Percentiles rank a stretch among this genome's conserved stretches.
Conservation (phyloP, 2,113 vertebrate genomes). For the Corythaeola cristata region DNA sequence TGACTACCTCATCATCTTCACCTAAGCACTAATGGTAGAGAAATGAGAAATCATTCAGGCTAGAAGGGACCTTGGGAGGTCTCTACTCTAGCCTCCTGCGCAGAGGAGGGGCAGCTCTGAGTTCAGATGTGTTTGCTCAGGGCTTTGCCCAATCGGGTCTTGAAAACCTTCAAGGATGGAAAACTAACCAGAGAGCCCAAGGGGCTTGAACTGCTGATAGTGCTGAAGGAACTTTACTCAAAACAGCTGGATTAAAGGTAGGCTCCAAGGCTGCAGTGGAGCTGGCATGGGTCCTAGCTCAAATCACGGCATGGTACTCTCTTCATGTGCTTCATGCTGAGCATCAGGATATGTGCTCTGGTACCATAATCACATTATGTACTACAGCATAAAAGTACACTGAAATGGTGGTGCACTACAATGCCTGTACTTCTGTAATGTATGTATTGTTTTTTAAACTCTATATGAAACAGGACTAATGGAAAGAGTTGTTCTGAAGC, state of each 20-base stretch:
- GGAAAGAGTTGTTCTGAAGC: background rate
- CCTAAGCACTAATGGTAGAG: background rate
- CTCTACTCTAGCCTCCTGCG: background rate
- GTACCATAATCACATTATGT: accelerated
- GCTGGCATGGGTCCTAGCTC: background rate
- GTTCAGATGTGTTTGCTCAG: accelerated
- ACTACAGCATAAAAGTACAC: background rate
- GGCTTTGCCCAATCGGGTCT: background rate
- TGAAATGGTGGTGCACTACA: background rate
- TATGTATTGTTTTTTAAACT: accelerated
- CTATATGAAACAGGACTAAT: background rate
- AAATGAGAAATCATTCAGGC: background rate
- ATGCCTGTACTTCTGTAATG: background rate
- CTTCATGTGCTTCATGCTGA: background rate
- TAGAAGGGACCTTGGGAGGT: background rate
- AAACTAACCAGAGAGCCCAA: background rate
- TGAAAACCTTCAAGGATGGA: background rate
- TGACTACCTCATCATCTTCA: background rate
- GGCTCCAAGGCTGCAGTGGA: background rate
- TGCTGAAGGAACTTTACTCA: background rate
- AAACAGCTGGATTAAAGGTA: background rate
- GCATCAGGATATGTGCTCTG: background rate
- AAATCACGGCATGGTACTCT: accelerated
- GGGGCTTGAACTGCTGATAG: background rate
- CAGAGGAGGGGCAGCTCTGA: background rate